phyloP scores from a whole-genome alignment of 2,113 vertebrate species.

The Microcebus ravelobensis region DNA sequence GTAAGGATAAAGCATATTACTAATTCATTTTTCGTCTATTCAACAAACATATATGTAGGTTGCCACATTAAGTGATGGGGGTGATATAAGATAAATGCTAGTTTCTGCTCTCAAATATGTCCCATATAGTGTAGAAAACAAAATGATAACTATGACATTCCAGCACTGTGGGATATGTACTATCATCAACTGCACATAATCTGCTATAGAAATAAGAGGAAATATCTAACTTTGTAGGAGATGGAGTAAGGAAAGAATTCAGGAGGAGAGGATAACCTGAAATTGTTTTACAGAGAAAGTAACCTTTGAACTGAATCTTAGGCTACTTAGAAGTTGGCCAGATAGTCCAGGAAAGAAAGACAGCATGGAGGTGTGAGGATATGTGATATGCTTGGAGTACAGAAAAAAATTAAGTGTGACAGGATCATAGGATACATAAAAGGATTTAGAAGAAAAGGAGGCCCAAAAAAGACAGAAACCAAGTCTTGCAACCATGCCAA shows the following conservation, averaged over 20 bases:
- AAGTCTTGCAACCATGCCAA: neutral
- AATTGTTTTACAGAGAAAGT: neutral
- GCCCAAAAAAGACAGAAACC: neutral
- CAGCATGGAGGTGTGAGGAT: neutral
- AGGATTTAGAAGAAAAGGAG: neutral
- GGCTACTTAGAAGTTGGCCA: neutral
- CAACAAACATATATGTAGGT: neutral
- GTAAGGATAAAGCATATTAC: constrained; percentile 27
- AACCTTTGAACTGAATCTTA: neutral
- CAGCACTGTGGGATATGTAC: neutral
- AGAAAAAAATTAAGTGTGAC: neutral
- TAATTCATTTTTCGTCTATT: constrained; percentile 25
- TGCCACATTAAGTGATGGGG: neutral
- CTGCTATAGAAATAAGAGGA: neutral
- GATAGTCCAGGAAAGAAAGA: neutral
- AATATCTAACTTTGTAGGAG: neutral
- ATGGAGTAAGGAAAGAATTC: neutral
- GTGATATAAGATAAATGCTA: neutral
- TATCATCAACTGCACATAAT: neutral
- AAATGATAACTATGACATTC: neutral
- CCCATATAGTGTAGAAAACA: neutral
- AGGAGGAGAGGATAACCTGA: neutral
- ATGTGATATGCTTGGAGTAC: neutral
- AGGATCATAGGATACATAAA: neutral
- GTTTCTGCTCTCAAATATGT: neutral